phyloP scores from a whole-genome alignment of 1,140 invertebrate species.

The Drosophila orena region DNA sequence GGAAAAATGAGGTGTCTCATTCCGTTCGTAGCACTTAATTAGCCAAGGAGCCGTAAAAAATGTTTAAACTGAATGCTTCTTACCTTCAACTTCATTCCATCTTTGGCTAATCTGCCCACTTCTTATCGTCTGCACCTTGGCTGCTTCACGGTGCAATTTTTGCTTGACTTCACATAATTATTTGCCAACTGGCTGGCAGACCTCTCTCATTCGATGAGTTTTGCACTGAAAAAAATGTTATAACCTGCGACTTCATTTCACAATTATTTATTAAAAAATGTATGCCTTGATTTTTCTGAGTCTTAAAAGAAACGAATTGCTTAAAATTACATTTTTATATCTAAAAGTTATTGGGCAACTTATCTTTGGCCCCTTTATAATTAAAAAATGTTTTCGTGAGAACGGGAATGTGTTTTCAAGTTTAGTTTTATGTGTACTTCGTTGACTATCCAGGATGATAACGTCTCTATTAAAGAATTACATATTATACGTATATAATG shows the following conservation, averaged over 20 bases:
- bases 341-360: too few species aligned
- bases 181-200: slow-evolving; percentile 57
- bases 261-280: not conserved
- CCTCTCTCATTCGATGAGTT: slow-evolving; percentile 22
- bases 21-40: slow-evolving; percentile 21
- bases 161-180: slow-evolving; percentile 68
- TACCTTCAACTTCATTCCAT: slow-evolving; percentile 30
- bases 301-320: too few species aligned
- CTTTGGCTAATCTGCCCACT: slow-evolving; percentile 14
- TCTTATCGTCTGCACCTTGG: slow-evolving; percentile 39
- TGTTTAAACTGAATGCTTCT: slow-evolving; percentile 35
- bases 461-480: not conserved
- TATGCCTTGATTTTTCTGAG: too few species aligned
- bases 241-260: not conserved
- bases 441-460: too few species aligned
- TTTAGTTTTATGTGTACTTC: too few species aligned
- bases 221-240: not conserved
- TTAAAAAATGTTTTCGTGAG: too few species aligned
- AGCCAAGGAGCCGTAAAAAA: slow-evolving; percentile 34
- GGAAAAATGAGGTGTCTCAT: not conserved
- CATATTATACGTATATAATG: too few species aligned
- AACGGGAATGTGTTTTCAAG: too few species aligned
- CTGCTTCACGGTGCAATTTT: slow-evolving; percentile 32
- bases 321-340: too few species aligned
- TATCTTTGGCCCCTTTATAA: too few species aligned